Conservation (phyloP, 2,797 vertebrate genomes). For the Anguilla anguilla region DNA sequence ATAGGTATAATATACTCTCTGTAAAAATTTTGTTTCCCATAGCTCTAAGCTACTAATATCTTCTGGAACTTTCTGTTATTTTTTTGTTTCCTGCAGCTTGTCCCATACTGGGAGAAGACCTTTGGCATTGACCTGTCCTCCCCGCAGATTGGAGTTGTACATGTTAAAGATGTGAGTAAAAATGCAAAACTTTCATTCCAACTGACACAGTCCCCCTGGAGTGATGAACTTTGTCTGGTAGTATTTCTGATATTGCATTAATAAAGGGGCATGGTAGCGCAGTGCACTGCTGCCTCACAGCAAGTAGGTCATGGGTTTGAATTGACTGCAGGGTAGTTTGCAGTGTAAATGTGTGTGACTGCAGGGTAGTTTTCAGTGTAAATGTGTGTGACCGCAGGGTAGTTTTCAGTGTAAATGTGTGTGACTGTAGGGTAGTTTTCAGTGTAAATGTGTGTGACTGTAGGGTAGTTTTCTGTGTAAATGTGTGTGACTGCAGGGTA, state of each 20-base stretch:
- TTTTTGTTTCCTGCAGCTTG: conserved; percentile 68
- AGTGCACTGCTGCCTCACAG: no score
- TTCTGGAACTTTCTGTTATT: neutral
- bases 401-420: no score
- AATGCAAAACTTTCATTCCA: neutral
- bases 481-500: no score
- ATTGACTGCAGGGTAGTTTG: neutral
- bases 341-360: neutral
- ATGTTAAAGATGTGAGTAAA: conserved; percentile 84
- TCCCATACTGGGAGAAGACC: conserved; percentile 90
- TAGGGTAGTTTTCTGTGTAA: no score
- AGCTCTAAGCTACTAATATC: neutral
- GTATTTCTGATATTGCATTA: neutral
- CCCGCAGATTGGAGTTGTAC: conserved; percentile 89
- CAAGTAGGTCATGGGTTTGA: neutral
- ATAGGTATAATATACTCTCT: neutral
- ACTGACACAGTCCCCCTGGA: neutral
- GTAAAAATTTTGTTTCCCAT: neutral
- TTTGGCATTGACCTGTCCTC: conserved; percentile 85
- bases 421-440: no score
- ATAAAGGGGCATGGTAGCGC: neutral
- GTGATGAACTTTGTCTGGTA: neutral
- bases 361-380: neutral
- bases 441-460: no score
- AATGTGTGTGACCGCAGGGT: neutral